Percentiles rank a stretch among this genome's conserved stretches.
These are phyloP conservation scores for Dromaius novaehollandiae DNA, from an alignment of 2,113 vertebrate species.

Conservation along the genomic window DNA sequence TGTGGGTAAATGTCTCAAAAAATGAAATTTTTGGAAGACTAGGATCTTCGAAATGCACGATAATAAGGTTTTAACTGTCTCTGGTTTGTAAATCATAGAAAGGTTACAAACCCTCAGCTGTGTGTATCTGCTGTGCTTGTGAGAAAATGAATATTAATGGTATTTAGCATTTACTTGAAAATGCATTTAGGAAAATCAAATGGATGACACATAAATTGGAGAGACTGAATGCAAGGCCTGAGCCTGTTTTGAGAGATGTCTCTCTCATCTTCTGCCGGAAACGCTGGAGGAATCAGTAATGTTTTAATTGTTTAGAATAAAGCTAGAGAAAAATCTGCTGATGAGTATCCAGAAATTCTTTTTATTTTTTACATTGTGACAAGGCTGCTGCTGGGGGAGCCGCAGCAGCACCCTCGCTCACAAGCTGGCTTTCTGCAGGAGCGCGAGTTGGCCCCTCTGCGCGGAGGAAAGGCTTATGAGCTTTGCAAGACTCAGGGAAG, in stretches of 20 bases:
- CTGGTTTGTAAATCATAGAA: not conserved
- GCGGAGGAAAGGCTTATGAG: not conserved
- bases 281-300: not conserved
- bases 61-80: not conserved
- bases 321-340: not conserved
- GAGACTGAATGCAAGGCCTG: not conserved
- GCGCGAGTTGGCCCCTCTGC: not conserved
- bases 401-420: not conserved
- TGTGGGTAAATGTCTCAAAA: slow-evolving; percentile 7
- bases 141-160: not conserved
- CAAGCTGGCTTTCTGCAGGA: not conserved
- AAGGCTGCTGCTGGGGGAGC: not conserved
- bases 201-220: not conserved
- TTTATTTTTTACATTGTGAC: not conserved
- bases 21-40: not conserved
- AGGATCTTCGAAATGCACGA: not conserved
- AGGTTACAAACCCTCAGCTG: not conserved
- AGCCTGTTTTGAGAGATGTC: not conserved
- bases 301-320: not conserved
- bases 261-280: not conserved
- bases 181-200: not conserved
- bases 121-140: not conserved
- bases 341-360: not conserved
- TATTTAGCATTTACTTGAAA: not conserved
- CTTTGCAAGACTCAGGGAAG: not conserved